Evolutionary conservation across 2,888 invertebrate genomes (phyloP), one percentile per base, ranked within the genome.

Genomic region (Euphydryas editha): DNA sequence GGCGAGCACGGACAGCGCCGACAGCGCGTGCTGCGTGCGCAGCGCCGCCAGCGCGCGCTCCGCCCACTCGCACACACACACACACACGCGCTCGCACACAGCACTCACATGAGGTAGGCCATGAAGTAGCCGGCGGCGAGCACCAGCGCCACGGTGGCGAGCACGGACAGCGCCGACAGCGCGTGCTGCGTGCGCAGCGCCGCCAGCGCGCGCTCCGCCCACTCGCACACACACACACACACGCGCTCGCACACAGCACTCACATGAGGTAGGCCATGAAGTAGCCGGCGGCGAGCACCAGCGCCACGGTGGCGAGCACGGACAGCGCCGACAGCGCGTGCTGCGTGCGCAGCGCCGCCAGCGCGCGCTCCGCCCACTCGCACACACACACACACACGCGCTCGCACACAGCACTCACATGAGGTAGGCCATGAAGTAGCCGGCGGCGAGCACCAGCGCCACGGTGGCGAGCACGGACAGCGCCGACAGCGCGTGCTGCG

Each of bases 391-490:
- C n/a, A n/a, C n/a, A n/a, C n/a, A n/a, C n/a, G 63, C 95, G 95
- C 65, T 97, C 24, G 6, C 24, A 24, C 24, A 24, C 24, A 24
- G n/a, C 95, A 94, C 75, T 96, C 93, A 39, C 95, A 88, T 96
- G 78, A 97, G 93, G 85, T 97, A 96, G 15, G 96, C 95, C 96
- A 98, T 96, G 70, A 97, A 93, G 85, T 97, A 97, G 10, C 97
- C 97, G 69, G 96, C 72, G 55, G 76, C 94, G 72, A 96, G 73
- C 67, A 82, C 96, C 79, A 97, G 95, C 58, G 95, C 87, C 59
- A 97, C 92, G 18, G 97, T 97, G 61, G 95, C 94, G 72, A 96
- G 72, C 62, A 76, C 79, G 67, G 97, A 97, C 20, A 69, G 68
- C 42, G 75, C 78, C 60, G 97, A 96, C 70, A 97, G 88, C 65